A percentile compares a stretch with the other conserved stretches of the same genome.
phyloP scores from a whole-genome alignment of 2,113 vertebrate species.

The Podarcis raffonei region DNA sequence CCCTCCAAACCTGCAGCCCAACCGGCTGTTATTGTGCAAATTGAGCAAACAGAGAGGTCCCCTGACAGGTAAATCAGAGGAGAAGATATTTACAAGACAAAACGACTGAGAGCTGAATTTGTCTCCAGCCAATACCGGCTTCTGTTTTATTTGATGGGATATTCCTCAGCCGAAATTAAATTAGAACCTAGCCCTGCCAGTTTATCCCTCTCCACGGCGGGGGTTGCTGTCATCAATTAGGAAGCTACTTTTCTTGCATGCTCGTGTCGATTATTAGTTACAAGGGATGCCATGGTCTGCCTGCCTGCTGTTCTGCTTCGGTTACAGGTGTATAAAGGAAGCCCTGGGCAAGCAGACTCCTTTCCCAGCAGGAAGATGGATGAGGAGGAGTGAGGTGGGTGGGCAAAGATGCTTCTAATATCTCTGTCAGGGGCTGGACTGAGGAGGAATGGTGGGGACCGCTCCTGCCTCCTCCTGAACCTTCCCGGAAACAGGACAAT shows the following conservation, averaged over 20 bases:
- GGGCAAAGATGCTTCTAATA: too few species aligned
- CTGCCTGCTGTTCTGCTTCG: not conserved
- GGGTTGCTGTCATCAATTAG: not conserved
- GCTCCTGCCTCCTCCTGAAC: too few species aligned
- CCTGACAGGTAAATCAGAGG: not conserved
- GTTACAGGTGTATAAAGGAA: not conserved
- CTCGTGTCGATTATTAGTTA: slow-evolving; percentile 16
- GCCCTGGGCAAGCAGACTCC: not conserved
- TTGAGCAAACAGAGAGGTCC: not conserved
- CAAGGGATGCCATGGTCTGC: not conserved
- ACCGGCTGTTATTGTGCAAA: not conserved
- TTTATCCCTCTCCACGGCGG: not conserved
- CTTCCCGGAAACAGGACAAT: too few species aligned
- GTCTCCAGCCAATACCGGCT: slow-evolving; percentile 21
- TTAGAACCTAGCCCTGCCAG: slow-evolving; percentile 8
- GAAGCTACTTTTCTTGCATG: not conserved
- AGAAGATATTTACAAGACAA: slow-evolving; percentile 24
- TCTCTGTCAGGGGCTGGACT: too few species aligned
- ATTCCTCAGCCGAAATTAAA: slow-evolving; percentile 24
- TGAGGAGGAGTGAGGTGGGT: not conserved
- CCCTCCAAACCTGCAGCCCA: not conserved
- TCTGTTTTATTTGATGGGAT: slow-evolving; percentile 23
- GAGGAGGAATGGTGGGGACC: too few species aligned
- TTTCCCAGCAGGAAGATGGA: not conserved
- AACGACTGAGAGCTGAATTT: slow-evolving; percentile 18